Percentiles rank a stretch among this genome's conserved stretches.
These are phyloP conservation scores for Leucopternis melanops DNA, from an alignment of 2,113 vertebrate genomes.

Conservation along the genomic window DNA sequence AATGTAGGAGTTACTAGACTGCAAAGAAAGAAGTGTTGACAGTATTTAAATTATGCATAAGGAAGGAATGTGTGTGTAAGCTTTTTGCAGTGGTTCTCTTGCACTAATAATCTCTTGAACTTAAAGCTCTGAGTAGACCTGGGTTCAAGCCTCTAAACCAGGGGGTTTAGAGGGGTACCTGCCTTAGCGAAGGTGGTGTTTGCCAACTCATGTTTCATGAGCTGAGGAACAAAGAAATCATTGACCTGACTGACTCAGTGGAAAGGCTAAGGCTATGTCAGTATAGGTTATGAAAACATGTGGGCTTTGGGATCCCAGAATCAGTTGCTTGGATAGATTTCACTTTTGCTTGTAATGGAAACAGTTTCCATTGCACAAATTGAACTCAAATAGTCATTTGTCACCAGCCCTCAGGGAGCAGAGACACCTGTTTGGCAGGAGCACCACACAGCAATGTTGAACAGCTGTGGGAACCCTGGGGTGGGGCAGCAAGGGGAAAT, in stretches of 20 bases:
- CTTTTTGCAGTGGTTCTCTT: not conserved
- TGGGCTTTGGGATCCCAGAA: not conserved
- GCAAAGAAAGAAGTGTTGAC: not conserved
- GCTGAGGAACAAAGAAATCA: conserved; percentile 11
- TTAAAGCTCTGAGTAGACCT: not conserved
- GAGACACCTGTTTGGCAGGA: conserved; percentile 45
- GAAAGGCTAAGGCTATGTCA: not conserved
- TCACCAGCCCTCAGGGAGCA: not conserved
- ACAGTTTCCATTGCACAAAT: not conserved
- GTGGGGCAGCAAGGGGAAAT: not conserved
- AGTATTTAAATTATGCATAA: not conserved
- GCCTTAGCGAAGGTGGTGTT: not conserved
- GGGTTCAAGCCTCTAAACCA: not conserved
- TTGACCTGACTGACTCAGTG: not conserved
- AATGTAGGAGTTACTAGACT: not conserved
- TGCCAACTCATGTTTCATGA: not conserved
- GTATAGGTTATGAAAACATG: not conserved
- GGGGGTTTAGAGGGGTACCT: not conserved
- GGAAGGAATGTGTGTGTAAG: not conserved
- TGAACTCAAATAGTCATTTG: not conserved
- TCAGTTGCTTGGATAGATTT: not conserved
- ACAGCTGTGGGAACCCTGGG: not conserved
- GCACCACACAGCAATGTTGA: not conserved
- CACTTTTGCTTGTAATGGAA: not conserved
- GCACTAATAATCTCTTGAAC: not conserved